phyloP scores from a whole-genome alignment of 2,888 invertebrate genomes.

The Tetranychus truncatus region DNA sequence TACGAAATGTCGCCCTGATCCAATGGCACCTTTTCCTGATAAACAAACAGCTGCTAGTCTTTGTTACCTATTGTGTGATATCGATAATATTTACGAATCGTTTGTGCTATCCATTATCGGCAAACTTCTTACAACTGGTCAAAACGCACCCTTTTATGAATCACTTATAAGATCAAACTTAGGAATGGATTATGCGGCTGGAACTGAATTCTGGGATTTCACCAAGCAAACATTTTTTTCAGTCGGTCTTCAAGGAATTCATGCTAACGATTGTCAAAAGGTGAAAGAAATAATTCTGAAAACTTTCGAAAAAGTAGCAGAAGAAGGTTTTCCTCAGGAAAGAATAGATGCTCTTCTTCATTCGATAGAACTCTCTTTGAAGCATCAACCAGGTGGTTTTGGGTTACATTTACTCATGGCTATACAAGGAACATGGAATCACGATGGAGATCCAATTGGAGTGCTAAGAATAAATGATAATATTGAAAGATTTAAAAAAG shows the following conservation, averaged over 20 bases:
- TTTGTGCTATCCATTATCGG: slow-evolving; percentile 49
- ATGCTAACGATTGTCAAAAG: slow-evolving; percentile 49
- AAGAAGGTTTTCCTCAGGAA: slow-evolving; percentile 57
- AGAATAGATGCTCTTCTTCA: slow-evolving; percentile 72
- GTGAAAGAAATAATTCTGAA: slow-evolving; percentile 51
- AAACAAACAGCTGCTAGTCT: slow-evolving; percentile 69
- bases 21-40: slow-evolving; percentile 52
- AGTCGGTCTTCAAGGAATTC: slow-evolving; percentile 67
- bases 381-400: slow-evolving; percentile 72
- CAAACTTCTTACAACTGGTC: slow-evolving; percentile 61
- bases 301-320: slow-evolving; percentile 52
- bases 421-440: slow-evolving; percentile 65
- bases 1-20: slow-evolving; percentile 54
- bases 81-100: slow-evolving; percentile 53
- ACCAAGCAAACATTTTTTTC: slow-evolving; percentile 64
- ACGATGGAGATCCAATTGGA: slow-evolving; percentile 53
- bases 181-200: slow-evolving; percentile 65
- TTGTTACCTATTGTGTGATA: slow-evolving; percentile 47
- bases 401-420: slow-evolving; percentile 60
- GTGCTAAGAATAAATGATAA: slow-evolving; percentile 52
- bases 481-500: slow-evolving; percentile 44
- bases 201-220: slow-evolving; percentile 46
- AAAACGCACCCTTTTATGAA: slow-evolving; percentile 78
- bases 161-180: slow-evolving; percentile 69
- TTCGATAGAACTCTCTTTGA: slow-evolving; percentile 59